Evolutionary conservation across 2,888 invertebrate species (phyloP), one percentile per base, ranked within the genome.

Genomic region (Tricholauxania praeusta): DNA sequence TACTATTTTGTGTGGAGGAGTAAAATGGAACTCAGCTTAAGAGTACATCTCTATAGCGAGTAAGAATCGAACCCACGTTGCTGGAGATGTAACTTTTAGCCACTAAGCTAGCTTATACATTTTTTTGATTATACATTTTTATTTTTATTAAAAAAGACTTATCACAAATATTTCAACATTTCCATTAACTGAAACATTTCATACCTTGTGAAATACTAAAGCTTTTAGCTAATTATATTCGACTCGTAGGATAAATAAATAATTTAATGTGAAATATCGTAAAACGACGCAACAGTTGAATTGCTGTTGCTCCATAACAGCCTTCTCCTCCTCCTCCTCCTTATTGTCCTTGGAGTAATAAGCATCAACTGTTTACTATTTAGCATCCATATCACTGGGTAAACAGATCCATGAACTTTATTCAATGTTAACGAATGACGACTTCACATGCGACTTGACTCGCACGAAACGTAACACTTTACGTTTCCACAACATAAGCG

Each of bases 391-490:
- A 62, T 62, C 60, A 70, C 49, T 17, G 62, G 52, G 39, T 52
- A 63, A 70, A 70, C 70, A 62, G 70, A 70, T 62, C 53, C 63
- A 32, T 15, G 48, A 48, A 59, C 48, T 12, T 28, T 22, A 48
- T 17, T 62, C 48, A 52, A 52, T 55, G 67, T 53, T 53, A 63
- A 82, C 82, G 82, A 82, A 82, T 82, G 81, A 78, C 78, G 78
- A 74, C 79, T 79, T 79, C 79, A 79, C 82, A 82, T 81, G 82
- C 80, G 78, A 82, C 48, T 32, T 53, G 7, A 32, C 32, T 53
- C 66, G 48, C 72, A 62, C 68, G 68, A 49, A 68, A 55, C 55
- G 55, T 57, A 57, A 22, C 39, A 47, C 57, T 53, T 59, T 48
- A 47, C 47, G 15, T 48, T 63, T 70, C 47, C 71, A 47, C 62